Conservation (phyloP, 2,888 invertebrate species). For the Andrena marginata region DNA sequence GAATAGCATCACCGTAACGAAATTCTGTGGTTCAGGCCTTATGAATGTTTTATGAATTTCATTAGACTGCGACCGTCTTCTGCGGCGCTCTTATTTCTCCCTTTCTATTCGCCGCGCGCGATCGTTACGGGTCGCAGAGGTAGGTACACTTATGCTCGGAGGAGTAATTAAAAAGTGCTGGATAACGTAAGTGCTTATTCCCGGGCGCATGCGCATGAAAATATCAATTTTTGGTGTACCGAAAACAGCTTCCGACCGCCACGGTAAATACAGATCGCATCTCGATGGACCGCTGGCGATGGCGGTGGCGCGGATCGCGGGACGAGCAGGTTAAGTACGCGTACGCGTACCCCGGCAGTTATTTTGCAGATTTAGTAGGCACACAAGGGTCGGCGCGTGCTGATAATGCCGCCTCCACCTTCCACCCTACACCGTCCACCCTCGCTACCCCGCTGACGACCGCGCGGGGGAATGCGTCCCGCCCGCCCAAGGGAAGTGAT, state of each 20-base stretch:
- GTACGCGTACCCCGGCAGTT: constrained; percentile 70
- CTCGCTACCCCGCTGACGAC: constrained; percentile 30
- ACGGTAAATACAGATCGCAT: not conserved
- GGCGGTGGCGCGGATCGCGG: constrained; percentile 8
- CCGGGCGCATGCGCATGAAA: not conserved
- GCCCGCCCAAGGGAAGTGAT: constrained; percentile 41
- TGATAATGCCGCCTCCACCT: constrained; percentile 82
- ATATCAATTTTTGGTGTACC: not conserved
- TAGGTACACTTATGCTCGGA: no score
- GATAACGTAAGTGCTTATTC: not conserved
- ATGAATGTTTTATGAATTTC: constrained; percentile 52
- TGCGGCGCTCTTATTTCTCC: not conserved
- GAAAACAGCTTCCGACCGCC: not conserved
- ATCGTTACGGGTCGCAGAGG: not conserved
- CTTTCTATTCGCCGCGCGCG: not conserved
- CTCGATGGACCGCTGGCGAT: not conserved
- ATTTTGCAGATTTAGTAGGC: constrained; percentile 83
- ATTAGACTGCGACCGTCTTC: constrained; percentile 18
- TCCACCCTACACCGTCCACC: not conserved
- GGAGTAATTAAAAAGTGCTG: not conserved
- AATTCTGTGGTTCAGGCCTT: constrained; percentile 32
- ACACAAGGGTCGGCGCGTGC: constrained; percentile 83
- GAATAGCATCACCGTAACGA: constrained; percentile 56
- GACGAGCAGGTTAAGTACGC: constrained; percentile 43
- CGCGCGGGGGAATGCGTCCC: constrained; percentile 27